Conservation (phyloP, 2,888 invertebrate species). For the Tetropium fuscum region DNA sequence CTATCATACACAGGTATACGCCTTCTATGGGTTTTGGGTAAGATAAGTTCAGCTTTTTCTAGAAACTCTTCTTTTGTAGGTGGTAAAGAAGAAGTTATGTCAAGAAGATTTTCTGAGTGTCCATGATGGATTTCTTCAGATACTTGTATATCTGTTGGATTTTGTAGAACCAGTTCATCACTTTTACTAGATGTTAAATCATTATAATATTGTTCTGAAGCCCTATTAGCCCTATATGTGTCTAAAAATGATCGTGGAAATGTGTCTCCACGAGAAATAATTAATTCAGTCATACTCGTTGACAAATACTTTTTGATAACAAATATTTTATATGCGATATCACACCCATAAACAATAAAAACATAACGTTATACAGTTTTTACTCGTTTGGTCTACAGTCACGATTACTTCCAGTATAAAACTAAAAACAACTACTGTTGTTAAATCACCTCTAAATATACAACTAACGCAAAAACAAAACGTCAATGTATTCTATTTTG, state of each 20-base stretch:
- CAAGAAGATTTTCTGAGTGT: conserved; percentile 64
- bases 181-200: conserved; percentile 68
- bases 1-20: conserved; percentile 67
- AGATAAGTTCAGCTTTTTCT: conserved; percentile 58
- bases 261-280: conserved; percentile 65
- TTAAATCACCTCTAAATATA: conserved; percentile 25
- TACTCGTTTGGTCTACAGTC: background rate
- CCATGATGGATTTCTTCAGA: conserved; percentile 66
- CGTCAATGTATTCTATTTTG: no score
- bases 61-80: conserved; percentile 58
- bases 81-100: conserved; percentile 57
- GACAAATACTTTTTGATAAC: no score
- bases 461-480: no score
- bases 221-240: conserved; percentile 60
- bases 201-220: conserved; percentile 61
- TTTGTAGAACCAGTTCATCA: conserved; percentile 68
- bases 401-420: no score
- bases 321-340: background rate
- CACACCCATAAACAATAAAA: background rate
- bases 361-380: background rate
- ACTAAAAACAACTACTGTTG: no score
- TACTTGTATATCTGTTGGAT: conserved; percentile 62
- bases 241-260: conserved; percentile 65
- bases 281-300: conserved; percentile 62
- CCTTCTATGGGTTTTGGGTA: conserved; percentile 52